Percentiles rank a stretch among this genome's conserved stretches.
phyloP scores from a whole-genome alignment of 2,113 vertebrate genomes.

The Alces alces region DNA sequence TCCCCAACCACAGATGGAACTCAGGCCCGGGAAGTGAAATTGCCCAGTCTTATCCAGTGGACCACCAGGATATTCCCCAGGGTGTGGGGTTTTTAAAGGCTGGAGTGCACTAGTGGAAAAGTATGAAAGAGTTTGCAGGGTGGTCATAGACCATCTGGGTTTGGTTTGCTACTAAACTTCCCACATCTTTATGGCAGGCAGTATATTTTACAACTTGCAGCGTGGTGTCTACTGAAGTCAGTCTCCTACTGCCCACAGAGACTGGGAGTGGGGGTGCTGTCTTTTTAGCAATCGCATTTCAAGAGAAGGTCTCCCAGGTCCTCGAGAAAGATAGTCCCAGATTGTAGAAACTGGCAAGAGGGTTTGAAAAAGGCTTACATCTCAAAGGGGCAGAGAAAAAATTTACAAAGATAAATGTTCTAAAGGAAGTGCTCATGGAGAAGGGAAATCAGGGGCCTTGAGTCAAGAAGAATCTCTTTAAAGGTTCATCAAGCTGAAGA shows the following conservation, averaged over 20 bases:
- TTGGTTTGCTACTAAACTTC: not conserved
- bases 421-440: not conserved
- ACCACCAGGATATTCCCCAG: not conserved
- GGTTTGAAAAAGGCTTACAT: not conserved
- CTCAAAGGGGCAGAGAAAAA: not conserved
- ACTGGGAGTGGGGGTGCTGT: rapidly evolving
- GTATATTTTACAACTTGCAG: not conserved
- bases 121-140: not conserved
- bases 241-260: not conserved
- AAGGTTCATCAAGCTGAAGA: not conserved
- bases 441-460: not conserved
- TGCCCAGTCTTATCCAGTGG: not conserved
- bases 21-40: not conserved
- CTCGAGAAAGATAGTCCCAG: not conserved
- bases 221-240: not conserved
- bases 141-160: not conserved
- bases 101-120: not conserved
- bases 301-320: not conserved
- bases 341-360: not conserved
- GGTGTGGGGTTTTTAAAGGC: not conserved
- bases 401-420: not conserved
- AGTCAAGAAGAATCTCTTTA: not conserved
- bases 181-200: not conserved
- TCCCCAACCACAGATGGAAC: not conserved
- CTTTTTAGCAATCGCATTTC: not conserved